Evolutionary conservation across 2,797 vertebrate species (phyloP).

Genomic region (Lycodopsis pacificus): DNA sequence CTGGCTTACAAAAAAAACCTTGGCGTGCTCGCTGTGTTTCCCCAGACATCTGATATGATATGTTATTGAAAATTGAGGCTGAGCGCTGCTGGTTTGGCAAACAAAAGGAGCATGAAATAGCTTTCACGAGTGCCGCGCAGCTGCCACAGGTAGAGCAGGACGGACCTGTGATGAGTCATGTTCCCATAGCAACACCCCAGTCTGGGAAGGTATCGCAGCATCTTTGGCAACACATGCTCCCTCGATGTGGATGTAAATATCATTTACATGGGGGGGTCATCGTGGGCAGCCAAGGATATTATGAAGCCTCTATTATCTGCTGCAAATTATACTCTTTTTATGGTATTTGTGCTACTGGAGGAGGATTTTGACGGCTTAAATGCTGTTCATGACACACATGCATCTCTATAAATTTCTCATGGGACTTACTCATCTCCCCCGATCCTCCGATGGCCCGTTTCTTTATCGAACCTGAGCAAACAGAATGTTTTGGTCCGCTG

Average conservation of each 20-base stretch:
- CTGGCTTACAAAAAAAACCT: conserved; percentile 23
- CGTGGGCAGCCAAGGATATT: conserved; percentile 26
- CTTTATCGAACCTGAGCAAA: conserved; percentile 32
- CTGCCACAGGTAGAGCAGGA: conserved; percentile 81
- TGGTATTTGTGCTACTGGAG: conserved; percentile 5
- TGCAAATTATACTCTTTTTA: neutral
- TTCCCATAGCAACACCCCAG: conserved; percentile 82
- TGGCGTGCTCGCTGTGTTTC: conserved; percentile 22
- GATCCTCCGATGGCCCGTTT: conserved; percentile 6
- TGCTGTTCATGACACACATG: neutral
- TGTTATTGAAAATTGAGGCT: conserved; percentile 65
- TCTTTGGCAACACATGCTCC: conserved; percentile 66
- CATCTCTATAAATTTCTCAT: neutral
- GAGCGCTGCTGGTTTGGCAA: conserved; percentile 65
- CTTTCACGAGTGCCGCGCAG: conserved; percentile 75
- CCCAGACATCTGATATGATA: conserved; percentile 60
- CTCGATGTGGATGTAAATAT: conserved; percentile 72
- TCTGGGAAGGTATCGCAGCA: conserved; percentile 76
- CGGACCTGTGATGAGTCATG: conserved; percentile 83
- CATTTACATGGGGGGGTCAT: conserved; percentile 34
- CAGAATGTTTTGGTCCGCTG: conserved; percentile 54
- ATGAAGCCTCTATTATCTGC: conserved; percentile 35
- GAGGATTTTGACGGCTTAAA: conserved; percentile 11
- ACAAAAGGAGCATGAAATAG: conserved; percentile 78
- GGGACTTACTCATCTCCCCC: conserved; percentile 12